Percentiles rank a stretch among this genome's conserved stretches.
Evolutionary conservation across 2,113 vertebrate genomes (phyloP).

Genomic region (Willisornis vidua): DNA sequence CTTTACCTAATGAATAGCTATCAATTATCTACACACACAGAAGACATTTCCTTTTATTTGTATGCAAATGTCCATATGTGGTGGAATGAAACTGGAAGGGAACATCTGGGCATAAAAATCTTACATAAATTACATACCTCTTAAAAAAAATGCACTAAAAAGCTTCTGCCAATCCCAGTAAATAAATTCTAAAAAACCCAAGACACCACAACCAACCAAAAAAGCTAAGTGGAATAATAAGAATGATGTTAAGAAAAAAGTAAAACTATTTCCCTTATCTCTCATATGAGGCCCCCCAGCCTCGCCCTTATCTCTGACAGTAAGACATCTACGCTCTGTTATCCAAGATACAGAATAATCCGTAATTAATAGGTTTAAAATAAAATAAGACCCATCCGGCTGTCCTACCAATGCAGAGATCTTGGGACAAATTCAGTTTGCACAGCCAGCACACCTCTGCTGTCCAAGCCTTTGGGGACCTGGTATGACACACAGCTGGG

Average conservation of each 20-base stretch:
- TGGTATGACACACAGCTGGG: fast-evolving
- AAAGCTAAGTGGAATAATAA: neutral
- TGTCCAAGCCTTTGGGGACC: neutral
- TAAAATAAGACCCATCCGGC: neutral
- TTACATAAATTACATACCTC: neutral
- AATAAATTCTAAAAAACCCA: neutral
- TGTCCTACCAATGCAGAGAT: neutral
- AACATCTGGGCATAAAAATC: neutral
- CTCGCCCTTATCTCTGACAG: neutral
- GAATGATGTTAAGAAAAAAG: neutral
- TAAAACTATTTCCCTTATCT: neutral
- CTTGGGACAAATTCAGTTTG: fast-evolving
- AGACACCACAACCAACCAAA: neutral
- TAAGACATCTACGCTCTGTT: neutral
- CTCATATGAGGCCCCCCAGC: neutral
- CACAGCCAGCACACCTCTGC: neutral
- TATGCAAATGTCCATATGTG: neutral
- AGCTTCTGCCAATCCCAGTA: neutral
- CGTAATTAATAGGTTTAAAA: neutral
- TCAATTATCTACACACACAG: neutral
- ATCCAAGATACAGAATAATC: neutral
- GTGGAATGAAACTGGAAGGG: neutral
- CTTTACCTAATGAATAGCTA: neutral
- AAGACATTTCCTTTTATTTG: neutral
- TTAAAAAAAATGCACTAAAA: neutral